These are phyloP conservation scores for Scaptomyza flava DNA, from an alignment of 2,888 invertebrate genomes.

Conservation along the genomic window DNA sequence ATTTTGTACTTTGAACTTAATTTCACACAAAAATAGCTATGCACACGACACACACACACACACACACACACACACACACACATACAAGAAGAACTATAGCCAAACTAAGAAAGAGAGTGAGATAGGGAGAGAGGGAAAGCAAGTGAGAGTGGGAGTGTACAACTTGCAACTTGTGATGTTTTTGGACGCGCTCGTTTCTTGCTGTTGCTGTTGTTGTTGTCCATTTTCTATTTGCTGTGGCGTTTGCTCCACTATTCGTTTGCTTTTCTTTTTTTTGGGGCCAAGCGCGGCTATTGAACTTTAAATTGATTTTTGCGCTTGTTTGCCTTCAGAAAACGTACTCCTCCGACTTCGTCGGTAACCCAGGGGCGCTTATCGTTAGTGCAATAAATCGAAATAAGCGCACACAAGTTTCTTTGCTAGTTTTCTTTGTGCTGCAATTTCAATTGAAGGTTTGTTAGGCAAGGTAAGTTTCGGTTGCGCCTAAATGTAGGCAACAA, in stretches of 20 bases:
- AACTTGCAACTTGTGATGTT: constrained; percentile 64
- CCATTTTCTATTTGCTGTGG: constrained; percentile 25
- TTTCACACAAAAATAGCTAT: constrained; percentile 61
- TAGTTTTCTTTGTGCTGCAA: constrained; percentile 30
- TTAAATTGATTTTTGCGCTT: constrained; percentile 75
- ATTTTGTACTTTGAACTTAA: constrained; percentile 75
- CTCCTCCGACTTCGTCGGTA: background rate
- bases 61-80: background rate
- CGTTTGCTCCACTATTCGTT: constrained; percentile 1
- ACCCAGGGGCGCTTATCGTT: constrained; percentile 37
- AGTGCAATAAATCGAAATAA: constrained; percentile 74
- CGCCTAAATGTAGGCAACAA: constrained; percentile 31
- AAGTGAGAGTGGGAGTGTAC: constrained; percentile 30
- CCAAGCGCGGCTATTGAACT: constrained; percentile 74
- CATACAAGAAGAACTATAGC: background rate
- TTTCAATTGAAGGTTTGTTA: constrained; percentile 24
- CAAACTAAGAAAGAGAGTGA: background rate
- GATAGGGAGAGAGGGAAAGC: background rate
- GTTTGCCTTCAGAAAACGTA: too few relatives aligned
- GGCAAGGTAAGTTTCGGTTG: background rate
- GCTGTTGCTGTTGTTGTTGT: constrained; percentile 39
- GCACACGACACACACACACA: constrained; percentile 13
- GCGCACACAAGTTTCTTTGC: constrained; percentile 26
- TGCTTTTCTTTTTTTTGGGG: constrained; percentile 41
- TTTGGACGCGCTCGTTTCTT: constrained; percentile 39